Conservation (phyloP, 2,797 vertebrate genomes). For the Tolypeutes matacus region DNA sequence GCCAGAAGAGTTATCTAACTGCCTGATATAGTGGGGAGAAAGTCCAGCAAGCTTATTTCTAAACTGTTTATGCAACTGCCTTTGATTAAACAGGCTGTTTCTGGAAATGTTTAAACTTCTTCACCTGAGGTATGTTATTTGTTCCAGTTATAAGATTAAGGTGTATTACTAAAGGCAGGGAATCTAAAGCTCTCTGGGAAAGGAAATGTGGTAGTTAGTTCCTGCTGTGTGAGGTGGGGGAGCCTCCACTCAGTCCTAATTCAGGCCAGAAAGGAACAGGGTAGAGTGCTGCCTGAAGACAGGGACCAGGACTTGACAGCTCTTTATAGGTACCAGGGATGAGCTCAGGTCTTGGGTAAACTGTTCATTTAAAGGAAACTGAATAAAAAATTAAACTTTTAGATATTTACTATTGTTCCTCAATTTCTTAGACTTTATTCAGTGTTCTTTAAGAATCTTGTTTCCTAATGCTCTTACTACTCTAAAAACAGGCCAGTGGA, state of each 20-base stretch:
- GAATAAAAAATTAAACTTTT: neutral
- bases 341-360: neutral
- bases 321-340: neutral
- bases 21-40: constrained; percentile 80
- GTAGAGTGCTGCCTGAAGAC: neutral
- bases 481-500: neutral
- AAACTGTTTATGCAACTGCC: constrained; percentile 86
- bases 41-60: constrained; percentile 83
- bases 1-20: constrained; percentile 42
- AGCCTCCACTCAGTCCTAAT: neutral
- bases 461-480: neutral
- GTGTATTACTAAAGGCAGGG: neutral
- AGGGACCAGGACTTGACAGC: neutral
- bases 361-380: neutral
- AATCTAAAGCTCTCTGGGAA: constrained; percentile 1
- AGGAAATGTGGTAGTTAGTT: constrained; percentile 2
- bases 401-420: neutral
- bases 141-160: constrained; percentile 26
- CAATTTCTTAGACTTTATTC: constrained; percentile 14
- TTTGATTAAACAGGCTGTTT: constrained; percentile 89
- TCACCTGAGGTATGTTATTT: constrained; percentile 6
- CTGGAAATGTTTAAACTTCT: neutral
- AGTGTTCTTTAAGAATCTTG: neutral
- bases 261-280: neutral
- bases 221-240: neutral